phyloP scores from a whole-genome alignment of 1,140 invertebrate species.

The Megalopta genalis region DNA sequence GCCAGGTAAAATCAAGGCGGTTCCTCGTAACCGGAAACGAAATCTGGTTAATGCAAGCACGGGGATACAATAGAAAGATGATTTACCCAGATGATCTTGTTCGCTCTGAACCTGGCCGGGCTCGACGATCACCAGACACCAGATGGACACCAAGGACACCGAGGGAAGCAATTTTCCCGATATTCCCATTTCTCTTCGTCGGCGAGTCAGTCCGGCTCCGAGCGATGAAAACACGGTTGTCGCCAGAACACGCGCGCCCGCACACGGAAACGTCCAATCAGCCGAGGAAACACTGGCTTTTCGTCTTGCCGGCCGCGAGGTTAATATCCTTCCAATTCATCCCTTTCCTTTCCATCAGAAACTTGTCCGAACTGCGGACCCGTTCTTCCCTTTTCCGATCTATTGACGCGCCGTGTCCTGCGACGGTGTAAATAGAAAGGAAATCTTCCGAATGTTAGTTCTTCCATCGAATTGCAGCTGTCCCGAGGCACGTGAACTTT shows the following conservation, averaged over 20 bases:
- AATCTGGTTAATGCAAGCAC: not conserved
- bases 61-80: slow-evolving; percentile 11
- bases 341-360: not conserved
- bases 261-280: slow-evolving; percentile 40
- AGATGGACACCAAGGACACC: slow-evolving; percentile 48
- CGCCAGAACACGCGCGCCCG: slow-evolving; percentile 9
- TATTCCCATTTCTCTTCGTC: slow-evolving; percentile 49
- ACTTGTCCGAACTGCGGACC: too few species aligned
- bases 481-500: too few species aligned
- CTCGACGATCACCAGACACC: slow-evolving; percentile 45
- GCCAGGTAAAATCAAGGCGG: not conserved
- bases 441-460: not conserved
- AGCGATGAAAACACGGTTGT: slow-evolving; percentile 36
- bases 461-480: too few species aligned
- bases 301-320: slow-evolving; percentile 2
- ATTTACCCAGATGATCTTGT: slow-evolving; percentile 44
- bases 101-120: slow-evolving; percentile 25
- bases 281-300: slow-evolving; percentile 34
- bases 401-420: not conserved
- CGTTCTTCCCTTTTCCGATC: not conserved
- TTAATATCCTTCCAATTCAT: slow-evolving; percentile 32
- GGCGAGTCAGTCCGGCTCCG: slow-evolving; percentile 4
- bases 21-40: not conserved
- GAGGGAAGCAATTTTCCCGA: slow-evolving; percentile 45
- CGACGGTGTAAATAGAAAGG: not conserved